phyloP scores from a whole-genome alignment of 2,113 vertebrate species.

The Gobiocypris rarus region DNA sequence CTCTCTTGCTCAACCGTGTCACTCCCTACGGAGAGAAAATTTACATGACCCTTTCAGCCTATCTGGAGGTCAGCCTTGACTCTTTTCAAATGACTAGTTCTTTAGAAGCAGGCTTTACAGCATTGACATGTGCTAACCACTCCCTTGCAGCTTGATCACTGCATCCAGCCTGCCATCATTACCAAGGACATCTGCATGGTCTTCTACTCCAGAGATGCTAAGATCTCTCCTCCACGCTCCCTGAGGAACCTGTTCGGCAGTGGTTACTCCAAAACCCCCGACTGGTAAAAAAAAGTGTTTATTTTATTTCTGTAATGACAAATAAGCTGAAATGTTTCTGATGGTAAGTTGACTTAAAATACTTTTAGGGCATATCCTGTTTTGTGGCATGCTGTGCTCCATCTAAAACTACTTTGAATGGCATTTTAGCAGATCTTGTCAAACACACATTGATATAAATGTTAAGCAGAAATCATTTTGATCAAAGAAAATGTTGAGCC shows the following conservation, averaged over 20 bases:
- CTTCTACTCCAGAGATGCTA: constrained; percentile 95
- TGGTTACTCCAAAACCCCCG: constrained; percentile 91
- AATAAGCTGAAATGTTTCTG: not conserved
- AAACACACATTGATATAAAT: not conserved
- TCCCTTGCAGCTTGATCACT: constrained; percentile 89
- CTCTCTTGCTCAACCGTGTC: constrained; percentile 93
- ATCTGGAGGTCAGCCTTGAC: constrained; percentile 86
- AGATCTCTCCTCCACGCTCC: constrained; percentile 93
- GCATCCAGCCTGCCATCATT: constrained; percentile 96
- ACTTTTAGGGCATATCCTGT: not conserved
- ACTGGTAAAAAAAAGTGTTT: constrained; percentile 77
- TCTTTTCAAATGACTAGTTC: not conserved
- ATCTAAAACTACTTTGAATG: not conserved
- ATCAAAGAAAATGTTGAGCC: not conserved
- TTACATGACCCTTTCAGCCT: constrained; percentile 96
- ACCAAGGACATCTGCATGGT: constrained; percentile 99
- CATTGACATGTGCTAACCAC: constrained; percentile 36
- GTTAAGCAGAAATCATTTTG: not conserved
- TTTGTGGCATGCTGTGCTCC: not conserved
- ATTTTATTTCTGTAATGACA: not conserved
- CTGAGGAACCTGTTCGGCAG: constrained; percentile 96
- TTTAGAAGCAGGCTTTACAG: not conserved
- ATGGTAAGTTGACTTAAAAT: not conserved
- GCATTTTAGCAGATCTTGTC: not conserved
- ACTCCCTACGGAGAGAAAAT: constrained; percentile 98